Evolutionary conservation across 2,797 vertebrate genomes (phyloP).

Genomic region (Gallinago nigripennis): DNA sequence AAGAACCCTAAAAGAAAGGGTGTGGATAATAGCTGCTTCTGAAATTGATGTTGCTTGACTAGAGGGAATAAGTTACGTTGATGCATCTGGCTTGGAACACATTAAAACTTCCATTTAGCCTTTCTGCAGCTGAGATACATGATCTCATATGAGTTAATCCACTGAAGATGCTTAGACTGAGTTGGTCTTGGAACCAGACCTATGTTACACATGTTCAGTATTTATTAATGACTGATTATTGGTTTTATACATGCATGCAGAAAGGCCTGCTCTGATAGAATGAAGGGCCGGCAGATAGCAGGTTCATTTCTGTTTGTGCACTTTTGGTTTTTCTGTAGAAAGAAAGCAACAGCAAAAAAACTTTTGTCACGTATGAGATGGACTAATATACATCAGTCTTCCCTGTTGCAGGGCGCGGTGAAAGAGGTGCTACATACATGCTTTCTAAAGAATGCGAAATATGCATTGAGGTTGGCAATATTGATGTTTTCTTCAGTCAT

Average conservation of each 20-base stretch:
- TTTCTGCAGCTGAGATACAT: slow-evolving; percentile 16
- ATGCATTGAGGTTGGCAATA: not conserved
- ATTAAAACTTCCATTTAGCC: slow-evolving; percentile 45
- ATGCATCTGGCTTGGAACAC: slow-evolving; percentile 8
- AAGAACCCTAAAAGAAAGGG: not conserved
- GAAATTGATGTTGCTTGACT: slow-evolving; percentile 45
- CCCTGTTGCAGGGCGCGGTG: not conserved
- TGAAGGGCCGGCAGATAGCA: not conserved
- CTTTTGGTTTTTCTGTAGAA: not conserved
- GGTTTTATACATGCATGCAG: not conserved
- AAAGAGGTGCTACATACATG: accelerated
- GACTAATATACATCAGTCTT: not conserved
- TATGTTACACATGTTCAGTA: not conserved
- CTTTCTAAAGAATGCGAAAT: not conserved
- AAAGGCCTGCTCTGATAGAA: not conserved
- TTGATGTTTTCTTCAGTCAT: not conserved
- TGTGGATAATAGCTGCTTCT: slow-evolving; percentile 30
- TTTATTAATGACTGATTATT: not conserved
- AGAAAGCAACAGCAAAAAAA: not conserved
- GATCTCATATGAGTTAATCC: slow-evolving; percentile 25
- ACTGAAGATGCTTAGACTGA: slow-evolving; percentile 4
- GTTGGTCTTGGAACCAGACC: slow-evolving; percentile 28
- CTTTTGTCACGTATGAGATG: accelerated
- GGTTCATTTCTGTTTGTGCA: not conserved
- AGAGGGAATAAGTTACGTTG: slow-evolving; percentile 30